These are phyloP conservation scores for Scaptomyza flava DNA, from an alignment of 2,888 invertebrate species.

Conservation along the genomic window DNA sequence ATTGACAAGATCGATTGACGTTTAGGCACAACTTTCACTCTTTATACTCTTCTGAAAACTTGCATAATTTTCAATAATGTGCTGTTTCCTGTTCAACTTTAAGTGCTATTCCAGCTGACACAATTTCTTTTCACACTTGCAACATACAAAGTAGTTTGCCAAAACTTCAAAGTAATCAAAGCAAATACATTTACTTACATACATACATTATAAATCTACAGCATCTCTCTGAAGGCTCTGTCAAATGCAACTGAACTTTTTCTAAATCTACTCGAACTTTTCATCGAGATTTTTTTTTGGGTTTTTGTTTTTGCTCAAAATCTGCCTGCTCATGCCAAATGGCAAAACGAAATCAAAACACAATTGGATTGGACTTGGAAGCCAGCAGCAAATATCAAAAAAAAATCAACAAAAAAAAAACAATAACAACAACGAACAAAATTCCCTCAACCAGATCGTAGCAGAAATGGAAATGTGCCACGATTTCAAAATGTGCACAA, in stretches of 20 bases:
- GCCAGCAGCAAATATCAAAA: slow-evolving; percentile 29
- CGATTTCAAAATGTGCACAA: slow-evolving; percentile 76
- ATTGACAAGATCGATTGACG: not conserved
- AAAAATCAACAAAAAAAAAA: slow-evolving; percentile 9
- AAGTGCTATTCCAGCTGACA: slow-evolving; percentile 7
- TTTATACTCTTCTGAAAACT: not conserved
- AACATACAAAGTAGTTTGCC: slow-evolving; percentile 17
- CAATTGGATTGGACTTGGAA: slow-evolving; percentile 53
- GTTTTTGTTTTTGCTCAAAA: slow-evolving; percentile 38
- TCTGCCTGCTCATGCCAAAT: slow-evolving; percentile 62
- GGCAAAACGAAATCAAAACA: slow-evolving; percentile 53
- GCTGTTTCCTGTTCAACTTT: slow-evolving; percentile 9
- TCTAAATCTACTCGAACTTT: slow-evolving; percentile 38
- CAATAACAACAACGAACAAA: slow-evolving; percentile 1
- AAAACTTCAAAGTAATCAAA: slow-evolving; percentile 31
- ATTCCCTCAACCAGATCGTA: slow-evolving; percentile 53
- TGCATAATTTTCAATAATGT: slow-evolving; percentile 5
- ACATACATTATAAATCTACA: not conserved
- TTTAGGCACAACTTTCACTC: not conserved
- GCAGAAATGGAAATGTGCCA: slow-evolving; percentile 71
- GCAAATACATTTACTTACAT: not conserved
- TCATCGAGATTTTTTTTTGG: slow-evolving; percentile 28
- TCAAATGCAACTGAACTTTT: slow-evolving; percentile 44
- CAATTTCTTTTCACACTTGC: slow-evolving; percentile 2
- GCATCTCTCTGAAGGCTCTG: slow-evolving; percentile 1